These are phyloP conservation scores for Andrena camellia DNA, from an alignment of 2,888 invertebrate species.

Conservation along the genomic window DNA sequence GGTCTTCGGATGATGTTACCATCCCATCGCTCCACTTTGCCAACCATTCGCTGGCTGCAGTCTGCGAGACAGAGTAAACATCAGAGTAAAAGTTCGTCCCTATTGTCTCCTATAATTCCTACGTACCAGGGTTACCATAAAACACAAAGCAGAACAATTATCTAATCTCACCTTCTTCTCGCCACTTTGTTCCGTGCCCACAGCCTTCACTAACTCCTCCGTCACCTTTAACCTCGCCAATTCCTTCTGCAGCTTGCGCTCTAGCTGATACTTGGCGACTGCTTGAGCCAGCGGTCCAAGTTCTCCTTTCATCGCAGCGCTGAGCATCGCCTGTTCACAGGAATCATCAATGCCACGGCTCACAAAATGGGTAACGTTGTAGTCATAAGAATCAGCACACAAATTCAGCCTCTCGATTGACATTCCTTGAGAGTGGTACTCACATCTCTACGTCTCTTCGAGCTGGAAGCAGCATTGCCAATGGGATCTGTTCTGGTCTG, in stretches of 20 bases:
- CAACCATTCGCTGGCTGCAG: constrained; percentile 71
- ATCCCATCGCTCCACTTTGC: constrained; percentile 75
- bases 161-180: constrained; percentile 22
- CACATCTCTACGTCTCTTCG: constrained; percentile 64
- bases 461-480: constrained; percentile 80
- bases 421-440: constrained; percentile 14
- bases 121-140: neutral
- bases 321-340: constrained; percentile 71
- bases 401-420: neutral
- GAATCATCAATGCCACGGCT: too few relatives aligned
- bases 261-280: constrained; percentile 79
- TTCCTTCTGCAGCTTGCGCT: constrained; percentile 76
- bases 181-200: constrained; percentile 21
- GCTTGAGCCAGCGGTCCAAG: constrained; percentile 81
- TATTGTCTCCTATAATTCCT: neutral
- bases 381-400: neutral
- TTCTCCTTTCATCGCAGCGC: constrained; percentile 81
- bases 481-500: constrained; percentile 91
- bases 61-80: constrained; percentile 50
- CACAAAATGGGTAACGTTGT: too few relatives aligned
- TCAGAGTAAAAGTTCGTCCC: neutral
- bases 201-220: constrained; percentile 60
- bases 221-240: constrained; percentile 72
- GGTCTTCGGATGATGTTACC: constrained; percentile 32
- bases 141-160: neutral